phyloP scores from a whole-genome alignment of 2,888 invertebrate genomes.

The Tenthredo distinguenda region DNA sequence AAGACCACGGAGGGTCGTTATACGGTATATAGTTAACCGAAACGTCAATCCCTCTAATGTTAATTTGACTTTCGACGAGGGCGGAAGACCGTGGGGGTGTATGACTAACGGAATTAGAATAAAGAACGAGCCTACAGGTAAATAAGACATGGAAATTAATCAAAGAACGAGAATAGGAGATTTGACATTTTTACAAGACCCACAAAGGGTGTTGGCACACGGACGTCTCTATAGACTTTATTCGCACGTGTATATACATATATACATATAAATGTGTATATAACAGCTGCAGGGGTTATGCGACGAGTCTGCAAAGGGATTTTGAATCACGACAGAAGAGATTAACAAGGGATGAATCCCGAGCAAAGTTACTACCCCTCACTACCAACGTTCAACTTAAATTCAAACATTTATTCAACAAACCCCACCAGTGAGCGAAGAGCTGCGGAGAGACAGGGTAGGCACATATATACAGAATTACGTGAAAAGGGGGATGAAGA shows the following conservation, averaged over 20 bases:
- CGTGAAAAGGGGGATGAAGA: background rate
- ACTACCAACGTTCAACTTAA: background rate
- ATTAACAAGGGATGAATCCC: conserved; percentile 22
- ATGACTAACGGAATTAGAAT: background rate
- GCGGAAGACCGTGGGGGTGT: no score
- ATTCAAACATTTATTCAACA: conserved; percentile 38
- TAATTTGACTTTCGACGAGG: conserved; percentile 27
- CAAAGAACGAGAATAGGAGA: background rate
- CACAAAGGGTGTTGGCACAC: background rate
- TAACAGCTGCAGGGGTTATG: background rate
- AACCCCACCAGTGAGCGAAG: background rate
- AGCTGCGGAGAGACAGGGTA: background rate
- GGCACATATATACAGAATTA: background rate
- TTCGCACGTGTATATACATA: no score
- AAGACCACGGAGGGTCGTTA: background rate
- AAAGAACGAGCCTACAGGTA: background rate
- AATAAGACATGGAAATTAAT: background rate
- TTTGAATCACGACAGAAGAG: background rate
- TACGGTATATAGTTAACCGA: conserved; percentile 5
- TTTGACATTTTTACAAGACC: background rate
- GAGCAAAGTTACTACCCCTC: background rate
- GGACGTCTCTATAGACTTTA: background rate
- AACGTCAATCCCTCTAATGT: conserved; percentile 1
- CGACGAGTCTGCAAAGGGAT: background rate
- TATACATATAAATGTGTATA: no score